Base-by-base conservation (phyloP, 1,140 invertebrate genomes). In the Spodoptera frugiperda region DNA sequence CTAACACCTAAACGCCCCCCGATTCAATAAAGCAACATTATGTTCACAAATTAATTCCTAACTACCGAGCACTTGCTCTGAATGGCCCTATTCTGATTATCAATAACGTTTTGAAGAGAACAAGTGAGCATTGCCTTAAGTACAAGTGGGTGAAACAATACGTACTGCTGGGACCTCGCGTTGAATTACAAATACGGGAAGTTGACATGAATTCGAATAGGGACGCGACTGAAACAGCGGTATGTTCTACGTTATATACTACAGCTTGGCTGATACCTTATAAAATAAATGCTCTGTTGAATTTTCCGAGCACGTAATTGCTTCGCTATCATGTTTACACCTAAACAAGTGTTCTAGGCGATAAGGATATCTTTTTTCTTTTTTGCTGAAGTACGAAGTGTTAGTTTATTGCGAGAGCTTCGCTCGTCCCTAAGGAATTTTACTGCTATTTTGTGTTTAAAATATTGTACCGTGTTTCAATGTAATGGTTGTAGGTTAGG, bases 131-230 rank as follows among this genome's bases (percentile, higher is more conserved):
- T 83, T 82, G 86, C 86, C 87, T 88, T 86, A 90, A 88, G 86
- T 80, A 84, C 84, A 85, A 83, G 84, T 88, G 88, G 88, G 87
- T 93, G 87, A 93, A 93, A 93, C 92, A 93, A 92, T 92, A 93
- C 85, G 85, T 85, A 86, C 84, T 84, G 84, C 80, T 74, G 91
- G 84, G 91, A 87, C 86, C 79, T 82, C 83, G 86, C 80, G 84
- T 90, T 92, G 92, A 93, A 93, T 93, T 93, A 93, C 92, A 93
- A 92, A 92, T 93, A 92, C 89, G 87, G 55, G 51, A 82, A 91
- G 91, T 89, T 87, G 90, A 90, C 88, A 87, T 89, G 92, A 93
- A 93, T 93, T 89, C 87, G 86, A 93, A 93, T 92, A 81, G 89
- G 67, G 67, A 72, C 44, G 30, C 55, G 70, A 46, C 67, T 71